phyloP scores from a whole-genome alignment of 2,888 invertebrate genomes.

The Ophonus ardosiacus region DNA sequence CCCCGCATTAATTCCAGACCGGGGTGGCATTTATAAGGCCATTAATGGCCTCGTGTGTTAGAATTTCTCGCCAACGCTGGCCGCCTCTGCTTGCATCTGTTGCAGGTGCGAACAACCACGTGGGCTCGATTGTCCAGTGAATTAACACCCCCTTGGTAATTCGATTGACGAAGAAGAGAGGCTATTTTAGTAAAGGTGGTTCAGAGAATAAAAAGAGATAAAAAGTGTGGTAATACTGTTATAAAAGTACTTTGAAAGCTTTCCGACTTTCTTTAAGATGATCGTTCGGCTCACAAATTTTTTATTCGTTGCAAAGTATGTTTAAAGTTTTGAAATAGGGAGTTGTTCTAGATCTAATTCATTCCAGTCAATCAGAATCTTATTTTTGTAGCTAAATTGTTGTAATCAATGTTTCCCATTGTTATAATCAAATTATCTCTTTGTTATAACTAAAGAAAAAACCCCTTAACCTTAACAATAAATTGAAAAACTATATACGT shows the following conservation, averaged over 20 bases:
- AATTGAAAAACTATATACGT: too few species aligned
- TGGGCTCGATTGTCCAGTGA: conserved; percentile 46
- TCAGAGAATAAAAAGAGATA: not conserved
- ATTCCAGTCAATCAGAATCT: not conserved
- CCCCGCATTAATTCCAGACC: not conserved
- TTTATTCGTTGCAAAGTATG: not conserved
- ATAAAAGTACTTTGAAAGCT: too few species aligned
- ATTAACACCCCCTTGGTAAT: conserved; percentile 54
- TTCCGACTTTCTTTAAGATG: too few species aligned
- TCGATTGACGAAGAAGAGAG: conserved; percentile 34
- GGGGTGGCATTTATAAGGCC: conserved; percentile 54
- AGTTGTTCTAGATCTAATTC: not conserved
- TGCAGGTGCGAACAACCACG: conserved; percentile 52
- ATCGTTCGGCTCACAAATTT: too few species aligned
- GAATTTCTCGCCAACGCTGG: conserved; percentile 46
- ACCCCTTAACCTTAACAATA: too few species aligned
- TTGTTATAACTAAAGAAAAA: too few species aligned
- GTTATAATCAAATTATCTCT: too few species aligned
- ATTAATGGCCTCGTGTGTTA: conserved; percentile 50
- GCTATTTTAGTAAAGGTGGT: not conserved
- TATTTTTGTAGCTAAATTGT: not conserved
- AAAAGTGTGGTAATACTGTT: not conserved
- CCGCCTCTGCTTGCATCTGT: conserved; percentile 41
- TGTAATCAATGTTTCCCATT: not conserved
- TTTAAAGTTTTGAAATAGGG: not conserved